phyloP scores from a whole-genome alignment of 2,113 vertebrate genomes.

The Platysteira castanea region DNA sequence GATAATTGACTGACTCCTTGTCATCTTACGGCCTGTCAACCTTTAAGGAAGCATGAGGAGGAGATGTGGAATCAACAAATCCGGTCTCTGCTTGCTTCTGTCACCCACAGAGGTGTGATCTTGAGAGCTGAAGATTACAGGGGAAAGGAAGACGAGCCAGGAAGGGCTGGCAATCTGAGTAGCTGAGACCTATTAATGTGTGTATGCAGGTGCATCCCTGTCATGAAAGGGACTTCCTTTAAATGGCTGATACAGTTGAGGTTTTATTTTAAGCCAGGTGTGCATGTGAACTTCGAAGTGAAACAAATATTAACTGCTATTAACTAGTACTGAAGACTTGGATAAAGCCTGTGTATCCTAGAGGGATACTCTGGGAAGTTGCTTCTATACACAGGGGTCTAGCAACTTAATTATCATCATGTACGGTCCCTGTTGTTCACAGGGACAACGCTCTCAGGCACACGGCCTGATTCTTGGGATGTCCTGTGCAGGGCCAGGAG shows the following conservation, averaged over 20 bases:
- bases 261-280: background rate
- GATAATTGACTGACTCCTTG: background rate
- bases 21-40: background rate
- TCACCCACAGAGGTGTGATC: background rate
- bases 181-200: background rate
- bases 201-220: background rate
- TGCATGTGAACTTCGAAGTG: background rate
- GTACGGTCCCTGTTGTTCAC: background rate
- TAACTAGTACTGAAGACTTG: background rate
- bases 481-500: background rate
- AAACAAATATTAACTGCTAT: background rate
- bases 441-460: background rate
- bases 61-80: background rate
- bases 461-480: background rate
- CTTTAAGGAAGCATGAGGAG: background rate
- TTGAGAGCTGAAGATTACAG: background rate
- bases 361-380: background rate
- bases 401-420: background rate
- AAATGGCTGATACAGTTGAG: background rate
- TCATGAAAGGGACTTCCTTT: background rate
- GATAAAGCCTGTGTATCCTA: background rate
- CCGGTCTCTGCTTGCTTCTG: accelerated
- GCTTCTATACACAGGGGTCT: background rate
- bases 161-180: background rate
- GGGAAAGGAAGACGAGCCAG: background rate